A percentile compares a stretch with the other conserved stretches of the same genome.
phyloP scores from a whole-genome alignment of 2,797 vertebrate species.

The Danio choprae region DNA sequence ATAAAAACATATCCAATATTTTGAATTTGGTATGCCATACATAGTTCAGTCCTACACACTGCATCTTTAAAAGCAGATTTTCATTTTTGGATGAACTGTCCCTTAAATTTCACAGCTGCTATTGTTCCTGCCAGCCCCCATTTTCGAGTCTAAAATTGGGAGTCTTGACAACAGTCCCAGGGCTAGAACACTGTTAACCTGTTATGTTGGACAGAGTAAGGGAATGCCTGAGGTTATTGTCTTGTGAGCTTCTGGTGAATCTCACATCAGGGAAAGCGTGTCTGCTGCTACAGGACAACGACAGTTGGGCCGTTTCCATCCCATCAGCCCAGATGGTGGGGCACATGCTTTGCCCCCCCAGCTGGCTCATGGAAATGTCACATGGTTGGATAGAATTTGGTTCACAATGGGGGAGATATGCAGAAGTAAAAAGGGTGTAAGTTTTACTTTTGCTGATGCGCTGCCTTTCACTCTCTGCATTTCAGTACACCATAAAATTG shows the following conservation, averaged over 20 bases:
- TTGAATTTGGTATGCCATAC: no score
- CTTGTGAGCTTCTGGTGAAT: slow-evolving; percentile 62
- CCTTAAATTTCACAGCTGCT: not conserved
- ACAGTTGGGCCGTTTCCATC: slow-evolving; percentile 48
- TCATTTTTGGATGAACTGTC: not conserved
- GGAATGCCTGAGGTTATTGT: slow-evolving; percentile 47
- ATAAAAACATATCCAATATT: no score
- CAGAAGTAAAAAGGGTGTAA: not conserved
- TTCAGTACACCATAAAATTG: not conserved
- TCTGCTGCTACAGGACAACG: slow-evolving; percentile 42
- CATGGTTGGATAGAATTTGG: slow-evolving; percentile 45
- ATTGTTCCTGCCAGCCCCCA: slow-evolving; percentile 32
- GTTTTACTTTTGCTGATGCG: slow-evolving; percentile 46
- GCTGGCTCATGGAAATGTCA: slow-evolving; percentile 57
- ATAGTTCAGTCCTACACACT: no score
- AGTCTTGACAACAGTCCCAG: slow-evolving; percentile 8
- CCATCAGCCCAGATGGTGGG: slow-evolving; percentile 56
- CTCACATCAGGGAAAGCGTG: slow-evolving; percentile 49
- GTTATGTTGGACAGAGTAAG: slow-evolving; percentile 44
- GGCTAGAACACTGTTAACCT: slow-evolving; percentile 39
- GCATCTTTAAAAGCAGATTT: not conserved
- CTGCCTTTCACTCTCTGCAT: slow-evolving; percentile 2
- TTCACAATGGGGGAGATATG: slow-evolving; percentile 38
- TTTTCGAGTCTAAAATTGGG: slow-evolving; percentile 10
- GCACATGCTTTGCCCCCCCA: slow-evolving; percentile 38